Percentiles rank a stretch among this genome's conserved stretches.
These are phyloP conservation scores for Aplodontia rufa DNA, from an alignment of 2,113 vertebrate species.

Conservation along the genomic window DNA sequence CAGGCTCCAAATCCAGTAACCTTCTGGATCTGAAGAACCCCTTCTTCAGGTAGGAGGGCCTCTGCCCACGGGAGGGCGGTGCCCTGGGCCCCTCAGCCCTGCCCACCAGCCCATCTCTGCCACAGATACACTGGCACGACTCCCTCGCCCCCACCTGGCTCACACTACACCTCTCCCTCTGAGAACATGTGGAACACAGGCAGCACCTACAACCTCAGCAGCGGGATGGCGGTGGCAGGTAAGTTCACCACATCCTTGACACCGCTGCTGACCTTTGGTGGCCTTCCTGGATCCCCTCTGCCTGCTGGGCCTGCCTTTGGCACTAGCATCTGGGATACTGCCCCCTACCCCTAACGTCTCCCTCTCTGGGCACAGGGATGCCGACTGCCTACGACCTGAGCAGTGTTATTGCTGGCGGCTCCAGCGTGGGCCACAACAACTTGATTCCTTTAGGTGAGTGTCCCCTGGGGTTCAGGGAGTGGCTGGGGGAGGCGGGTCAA, in stretches of 20 bases:
- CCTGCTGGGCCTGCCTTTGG: too few species aligned
- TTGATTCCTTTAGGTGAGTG: slow-evolving; percentile 94
- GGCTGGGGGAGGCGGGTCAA: too few species aligned
- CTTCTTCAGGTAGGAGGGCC: slow-evolving; percentile 92
- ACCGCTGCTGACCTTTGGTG: neutral
- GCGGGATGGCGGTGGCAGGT: slow-evolving; percentile 93
- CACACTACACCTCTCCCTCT: slow-evolving; percentile 94
- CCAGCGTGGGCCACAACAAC: slow-evolving; percentile 94
- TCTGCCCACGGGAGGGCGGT: neutral
- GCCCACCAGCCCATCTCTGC: slow-evolving; percentile 41
- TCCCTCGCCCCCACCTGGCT: slow-evolving; percentile 93
- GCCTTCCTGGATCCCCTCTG: neutral
- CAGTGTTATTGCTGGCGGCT: slow-evolving; percentile 92
- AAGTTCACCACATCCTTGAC: slow-evolving; percentile 49
- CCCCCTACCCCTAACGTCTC: neutral
- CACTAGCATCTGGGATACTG: accelerated
- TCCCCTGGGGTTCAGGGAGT: neutral
- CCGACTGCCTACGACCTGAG: slow-evolving; percentile 96
- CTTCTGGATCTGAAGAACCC: slow-evolving; percentile 97
- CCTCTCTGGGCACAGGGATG: slow-evolving; percentile 86
- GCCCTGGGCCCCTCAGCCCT: neutral
- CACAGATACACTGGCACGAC: slow-evolving; percentile 93
- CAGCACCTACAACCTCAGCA: slow-evolving; percentile 90
- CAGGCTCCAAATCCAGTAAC: slow-evolving; percentile 97
- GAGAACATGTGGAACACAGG: slow-evolving; percentile 97